These are phyloP conservation scores for Parauchenoglanis ngamensis DNA, from an alignment of 2,797 vertebrate species.

Conservation along the genomic window DNA sequence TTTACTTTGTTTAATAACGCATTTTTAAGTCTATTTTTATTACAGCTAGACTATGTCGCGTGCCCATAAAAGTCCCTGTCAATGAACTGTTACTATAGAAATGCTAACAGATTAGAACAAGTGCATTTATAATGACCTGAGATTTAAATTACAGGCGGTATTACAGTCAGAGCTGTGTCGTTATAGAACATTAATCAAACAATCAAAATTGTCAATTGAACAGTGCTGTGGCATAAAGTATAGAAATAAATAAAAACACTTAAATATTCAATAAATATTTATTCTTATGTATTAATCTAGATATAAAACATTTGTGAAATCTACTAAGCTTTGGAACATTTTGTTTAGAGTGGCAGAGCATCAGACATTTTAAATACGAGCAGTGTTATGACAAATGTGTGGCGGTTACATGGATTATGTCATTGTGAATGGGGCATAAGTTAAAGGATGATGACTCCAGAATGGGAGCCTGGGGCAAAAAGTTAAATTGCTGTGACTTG, in stretches of 20 bases:
- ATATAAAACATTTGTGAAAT: background rate
- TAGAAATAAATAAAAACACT: background rate
- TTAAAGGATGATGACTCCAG: slow-evolving; percentile 3
- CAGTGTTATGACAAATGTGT: slow-evolving; percentile 3
- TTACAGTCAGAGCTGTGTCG: background rate
- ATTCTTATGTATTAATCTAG: background rate
- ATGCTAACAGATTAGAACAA: background rate
- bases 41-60: background rate
- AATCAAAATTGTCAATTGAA: background rate
- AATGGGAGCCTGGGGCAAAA: slow-evolving; percentile 2
- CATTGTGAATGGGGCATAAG: slow-evolving; percentile 7
- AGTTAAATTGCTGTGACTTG: background rate
- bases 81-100: background rate
- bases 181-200: background rate
- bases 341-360: background rate
- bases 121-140: background rate
- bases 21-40: background rate
- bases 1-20: background rate
- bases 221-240: background rate
- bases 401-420: slow-evolving; percentile 4
- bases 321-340: background rate
- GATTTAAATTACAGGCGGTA: background rate
- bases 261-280: background rate
- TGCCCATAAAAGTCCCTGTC: background rate
- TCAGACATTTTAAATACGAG: background rate